Percentiles rank a stretch among this genome's conserved stretches.
These are phyloP conservation scores for Anarhynchus alexandrinus DNA, from an alignment of 2,113 vertebrate species.

Conservation along the genomic window DNA sequence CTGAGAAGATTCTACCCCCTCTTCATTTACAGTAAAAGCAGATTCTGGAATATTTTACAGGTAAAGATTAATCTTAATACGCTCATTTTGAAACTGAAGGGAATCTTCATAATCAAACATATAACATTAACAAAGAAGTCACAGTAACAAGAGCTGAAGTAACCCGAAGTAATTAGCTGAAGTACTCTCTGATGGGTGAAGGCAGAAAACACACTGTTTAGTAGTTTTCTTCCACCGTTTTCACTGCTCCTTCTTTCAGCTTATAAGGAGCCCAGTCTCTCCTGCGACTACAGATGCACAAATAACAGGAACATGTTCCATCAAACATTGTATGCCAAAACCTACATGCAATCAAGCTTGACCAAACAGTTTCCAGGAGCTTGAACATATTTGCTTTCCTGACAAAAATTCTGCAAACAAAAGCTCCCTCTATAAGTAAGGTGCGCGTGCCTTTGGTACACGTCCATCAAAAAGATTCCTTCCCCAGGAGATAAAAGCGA, in stretches of 20 bases:
- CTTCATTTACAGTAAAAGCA: not conserved
- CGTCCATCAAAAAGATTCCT: not conserved
- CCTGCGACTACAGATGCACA: not conserved
- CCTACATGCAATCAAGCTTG: conserved; percentile 35
- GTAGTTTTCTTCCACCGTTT: not conserved
- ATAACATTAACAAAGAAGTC: not conserved
- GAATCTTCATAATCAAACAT: not conserved
- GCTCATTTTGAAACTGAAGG: not conserved
- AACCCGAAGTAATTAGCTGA: not conserved
- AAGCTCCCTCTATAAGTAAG: not conserved
- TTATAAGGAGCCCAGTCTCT: not conserved
- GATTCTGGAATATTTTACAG: not conserved
- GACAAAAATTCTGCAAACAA: conserved; percentile 37
- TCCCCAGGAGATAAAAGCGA: not conserved
- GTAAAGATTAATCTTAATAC: not conserved
- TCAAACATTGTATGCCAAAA: conserved; percentile 24
- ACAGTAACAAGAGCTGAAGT: not conserved
- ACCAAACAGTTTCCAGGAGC: conserved; percentile 24
- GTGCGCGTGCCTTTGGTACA: not conserved
- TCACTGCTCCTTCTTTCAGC: not conserved
- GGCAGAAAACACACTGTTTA: not conserved
- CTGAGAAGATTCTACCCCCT: not conserved
- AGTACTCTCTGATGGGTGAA: not conserved
- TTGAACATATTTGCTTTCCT: conserved; percentile 36
- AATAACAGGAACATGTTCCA: conserved; percentile 24